Evolutionary conservation across 2,888 invertebrate species (phyloP).

Genomic region (Protophormia terraenovae): DNA sequence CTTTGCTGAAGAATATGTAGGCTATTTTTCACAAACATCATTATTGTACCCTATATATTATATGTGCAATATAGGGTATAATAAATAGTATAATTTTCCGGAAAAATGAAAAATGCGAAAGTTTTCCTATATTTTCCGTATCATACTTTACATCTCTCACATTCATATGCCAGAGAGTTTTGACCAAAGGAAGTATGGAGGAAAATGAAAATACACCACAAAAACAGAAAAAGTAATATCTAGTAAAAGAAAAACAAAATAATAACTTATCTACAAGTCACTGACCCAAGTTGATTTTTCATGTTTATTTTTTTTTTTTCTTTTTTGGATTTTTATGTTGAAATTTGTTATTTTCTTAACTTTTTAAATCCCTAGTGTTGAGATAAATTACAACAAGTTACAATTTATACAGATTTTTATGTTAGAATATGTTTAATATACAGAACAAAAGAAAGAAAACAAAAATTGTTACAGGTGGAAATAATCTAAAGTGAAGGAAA

Average conservation of each 20-base stretch:
- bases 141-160: neutral
- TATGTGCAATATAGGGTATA: neutral
- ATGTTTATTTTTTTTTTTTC: conserved; percentile 31
- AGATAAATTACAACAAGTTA: conserved; percentile 64
- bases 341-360: conserved; percentile 58
- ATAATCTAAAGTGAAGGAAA: neutral
- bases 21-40: too few relatives aligned
- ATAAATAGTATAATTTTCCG: conserved; percentile 23
- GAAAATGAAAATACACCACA: neutral
- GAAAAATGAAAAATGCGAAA: conserved; percentile 22
- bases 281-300: conserved; percentile 57
- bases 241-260: conserved; percentile 17
- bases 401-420: conserved; percentile 54
- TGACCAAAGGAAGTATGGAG: conserved; percentile 22
- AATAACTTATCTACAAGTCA: conserved; percentile 61
- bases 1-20: neutral
- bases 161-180: conserved; percentile 10
- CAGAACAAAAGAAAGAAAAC: neutral
- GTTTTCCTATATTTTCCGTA: conserved; percentile 4
- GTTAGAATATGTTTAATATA: conserved; percentile 46
- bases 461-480: conserved; percentile 33
- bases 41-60: neutral
- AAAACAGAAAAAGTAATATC: neutral
- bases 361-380: conserved; percentile 62
- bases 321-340: conserved; percentile 26